Percentiles rank a stretch among this genome's conserved stretches.
Evolutionary conservation across 2,113 vertebrate species (phyloP).

Genomic region (Tetrao urogallus): DNA sequence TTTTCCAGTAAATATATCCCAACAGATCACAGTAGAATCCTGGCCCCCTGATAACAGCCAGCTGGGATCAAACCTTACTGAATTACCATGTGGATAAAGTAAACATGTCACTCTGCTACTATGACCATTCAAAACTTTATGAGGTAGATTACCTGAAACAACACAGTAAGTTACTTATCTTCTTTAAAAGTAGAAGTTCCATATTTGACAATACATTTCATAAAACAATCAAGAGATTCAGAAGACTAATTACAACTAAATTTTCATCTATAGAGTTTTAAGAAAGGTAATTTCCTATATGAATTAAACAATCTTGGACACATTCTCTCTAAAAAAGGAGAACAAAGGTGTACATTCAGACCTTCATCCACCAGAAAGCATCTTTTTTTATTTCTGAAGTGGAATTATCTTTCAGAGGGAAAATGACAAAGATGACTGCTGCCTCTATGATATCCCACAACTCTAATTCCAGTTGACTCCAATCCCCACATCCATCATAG

Average conservation of each 20-base stretch:
- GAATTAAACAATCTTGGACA: background rate
- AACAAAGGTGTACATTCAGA: background rate
- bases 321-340: background rate
- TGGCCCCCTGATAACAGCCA: constrained; percentile 82
- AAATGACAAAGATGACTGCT: background rate
- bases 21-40: constrained; percentile 79
- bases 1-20: constrained; percentile 79
- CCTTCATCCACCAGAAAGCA: background rate
- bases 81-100: constrained; percentile 77
- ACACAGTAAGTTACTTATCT: background rate
- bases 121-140: constrained; percentile 75
- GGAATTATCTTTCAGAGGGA: background rate
- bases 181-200: background rate
- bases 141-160: constrained; percentile 68
- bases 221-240: background rate
- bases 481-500: background rate
- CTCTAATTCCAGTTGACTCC: background rate
- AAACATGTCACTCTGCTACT: constrained; percentile 76
- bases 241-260: background rate
- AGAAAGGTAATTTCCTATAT: background rate
- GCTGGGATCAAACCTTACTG: constrained; percentile 77
- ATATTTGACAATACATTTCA: background rate
- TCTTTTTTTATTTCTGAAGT: background rate
- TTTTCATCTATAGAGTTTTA: background rate
- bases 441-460: background rate